Evolutionary conservation across 2,113 vertebrate species (phyloP), one percentile per base, ranked within the genome.

Genomic region (Amia ocellicauda): DNA sequence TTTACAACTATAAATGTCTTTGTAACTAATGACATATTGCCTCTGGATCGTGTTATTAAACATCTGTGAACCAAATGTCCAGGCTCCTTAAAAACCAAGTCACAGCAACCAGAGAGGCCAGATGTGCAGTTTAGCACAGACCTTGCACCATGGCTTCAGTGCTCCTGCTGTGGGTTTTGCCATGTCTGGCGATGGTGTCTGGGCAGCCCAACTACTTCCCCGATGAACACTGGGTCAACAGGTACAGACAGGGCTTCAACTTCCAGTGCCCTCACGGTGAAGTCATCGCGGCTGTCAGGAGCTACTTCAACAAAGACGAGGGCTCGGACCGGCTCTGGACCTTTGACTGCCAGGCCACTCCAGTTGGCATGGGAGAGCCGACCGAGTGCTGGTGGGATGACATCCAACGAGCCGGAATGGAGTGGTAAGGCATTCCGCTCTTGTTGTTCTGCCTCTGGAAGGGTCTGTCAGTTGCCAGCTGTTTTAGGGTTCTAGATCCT

Each of bases 351-450:
- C 93, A 95, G 91, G 87, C 89, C 1, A 93, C 93, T 0, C 86
- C 93, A 1, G 83, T 89, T 58, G 85, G 67, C 59, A 85, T 97
- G 9, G 96, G 96, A 27, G 85, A 93, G 74, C 92, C 91, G 66
- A 92, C 89, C 2, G 96, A 97, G 79, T 99, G 97, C 89, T 99
- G 96, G 96, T 99, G 97, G 97, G 97, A 99, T 60, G 97, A 99
- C 76, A 93, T 96, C 86, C 96, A 88, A 84, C 90, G 91, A 57
- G 93, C 92, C 0, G 97, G 97, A 66, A 83, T 86, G 7, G 89
- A 98, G 89, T 99, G 96, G 97, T 99, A 92, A 58, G 88, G 85
- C 29, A 10, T 57, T 53, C 51, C 24, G 20, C 13, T 56, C 23
- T 29, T 13, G 26, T 50, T 1, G 50, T 16, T 54, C 40, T 66